A percentile compares a stretch with the other conserved stretches of the same genome.
These are phyloP conservation scores for Henicopernis longicauda DNA, from an alignment of 2,113 vertebrate genomes.

Conservation along the genomic window DNA sequence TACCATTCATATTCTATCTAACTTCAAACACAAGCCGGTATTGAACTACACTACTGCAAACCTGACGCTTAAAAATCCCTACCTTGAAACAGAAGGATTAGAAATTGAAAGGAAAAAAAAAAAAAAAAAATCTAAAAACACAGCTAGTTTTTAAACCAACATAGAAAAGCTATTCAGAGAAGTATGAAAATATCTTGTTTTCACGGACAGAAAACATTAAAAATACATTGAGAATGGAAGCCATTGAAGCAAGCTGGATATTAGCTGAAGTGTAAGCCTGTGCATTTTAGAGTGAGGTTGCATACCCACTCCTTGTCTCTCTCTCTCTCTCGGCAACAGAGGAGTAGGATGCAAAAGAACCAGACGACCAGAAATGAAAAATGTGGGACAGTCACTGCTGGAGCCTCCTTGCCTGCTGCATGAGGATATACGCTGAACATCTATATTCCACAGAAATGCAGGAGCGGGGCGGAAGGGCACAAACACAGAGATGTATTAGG, in stretches of 20 bases:
- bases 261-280: background rate
- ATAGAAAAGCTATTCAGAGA: background rate
- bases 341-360: background rate
- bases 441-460: background rate
- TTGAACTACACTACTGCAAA: background rate
- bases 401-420: background rate
- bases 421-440: background rate
- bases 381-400: background rate
- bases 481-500: background rate
- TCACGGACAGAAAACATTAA: background rate
- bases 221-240: background rate
- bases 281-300: background rate
- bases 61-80: background rate
- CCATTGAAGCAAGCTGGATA: background rate
- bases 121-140: background rate
- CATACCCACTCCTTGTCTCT: background rate
- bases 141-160: background rate
- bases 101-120: background rate
- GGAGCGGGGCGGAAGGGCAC: too few relatives aligned
- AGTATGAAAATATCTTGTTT: background rate
- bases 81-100: background rate
- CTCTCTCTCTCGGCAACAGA: background rate
- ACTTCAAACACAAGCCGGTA: background rate
- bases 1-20: background rate
- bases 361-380: accelerated